Evolutionary conservation across 2,797 vertebrate genomes (phyloP).

Genomic region (Chromobotia macracanthus): DNA sequence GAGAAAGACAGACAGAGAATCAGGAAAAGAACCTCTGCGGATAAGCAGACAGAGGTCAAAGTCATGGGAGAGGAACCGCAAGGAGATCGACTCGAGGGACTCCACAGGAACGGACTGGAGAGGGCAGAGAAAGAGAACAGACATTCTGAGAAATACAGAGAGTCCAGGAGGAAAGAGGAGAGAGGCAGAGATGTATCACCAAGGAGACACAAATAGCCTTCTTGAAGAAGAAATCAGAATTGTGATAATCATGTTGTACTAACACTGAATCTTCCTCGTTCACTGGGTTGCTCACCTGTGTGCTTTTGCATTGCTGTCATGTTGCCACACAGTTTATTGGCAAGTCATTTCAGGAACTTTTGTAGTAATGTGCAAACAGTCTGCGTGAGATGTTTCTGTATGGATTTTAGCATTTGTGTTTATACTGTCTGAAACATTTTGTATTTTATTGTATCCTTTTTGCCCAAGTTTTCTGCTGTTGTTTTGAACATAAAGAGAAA

Average conservation of each 20-base stretch:
- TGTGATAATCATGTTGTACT: background rate
- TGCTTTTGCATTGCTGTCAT: constrained; percentile 32
- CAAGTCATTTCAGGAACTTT: background rate
- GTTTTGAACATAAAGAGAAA: constrained; percentile 34
- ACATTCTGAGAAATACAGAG: constrained; percentile 69
- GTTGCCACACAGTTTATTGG: constrained; percentile 18
- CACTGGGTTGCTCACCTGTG: constrained; percentile 22
- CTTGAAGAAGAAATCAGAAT: background rate
- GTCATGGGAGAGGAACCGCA: constrained; percentile 71
- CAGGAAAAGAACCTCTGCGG: constrained; percentile 65
- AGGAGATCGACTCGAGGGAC: constrained; percentile 64
- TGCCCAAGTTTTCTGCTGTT: constrained; percentile 38
- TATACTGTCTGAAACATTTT: constrained; percentile 45
- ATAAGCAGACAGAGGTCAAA: constrained; percentile 73
- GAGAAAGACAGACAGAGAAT: constrained; percentile 67
- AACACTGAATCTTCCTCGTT: constrained; percentile 1
- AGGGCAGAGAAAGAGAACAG: constrained; percentile 66
- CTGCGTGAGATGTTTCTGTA: background rate
- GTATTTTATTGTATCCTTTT: constrained; percentile 45
- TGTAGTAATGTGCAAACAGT: background rate
- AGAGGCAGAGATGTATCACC: constrained; percentile 73
- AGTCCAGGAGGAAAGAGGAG: constrained; percentile 70
- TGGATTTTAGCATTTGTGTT: constrained; percentile 32
- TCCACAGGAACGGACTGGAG: constrained; percentile 72
- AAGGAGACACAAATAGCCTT: constrained; percentile 69